Percentiles rank a stretch among this genome's conserved stretches.
Evolutionary conservation across 2,888 invertebrate genomes (phyloP).

Genomic region (Orthosia incerta): DNA sequence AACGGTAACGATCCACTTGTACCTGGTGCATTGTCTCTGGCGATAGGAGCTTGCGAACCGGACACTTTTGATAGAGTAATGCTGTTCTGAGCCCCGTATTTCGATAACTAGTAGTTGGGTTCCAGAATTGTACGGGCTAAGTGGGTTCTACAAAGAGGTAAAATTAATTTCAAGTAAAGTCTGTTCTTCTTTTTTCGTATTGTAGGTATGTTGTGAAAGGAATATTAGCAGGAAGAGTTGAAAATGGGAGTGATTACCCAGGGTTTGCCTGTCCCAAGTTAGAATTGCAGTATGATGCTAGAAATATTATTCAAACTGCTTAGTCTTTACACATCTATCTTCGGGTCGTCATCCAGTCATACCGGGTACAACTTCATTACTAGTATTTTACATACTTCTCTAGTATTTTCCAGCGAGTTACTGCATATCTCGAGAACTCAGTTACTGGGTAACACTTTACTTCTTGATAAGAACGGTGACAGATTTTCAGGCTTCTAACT

Average conservation of each 20-base stretch:
- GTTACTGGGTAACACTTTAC: too few relatives aligned
- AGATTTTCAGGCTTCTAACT: too few relatives aligned
- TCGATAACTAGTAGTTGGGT: not conserved
- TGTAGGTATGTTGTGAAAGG: not conserved
- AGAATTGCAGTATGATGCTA: not conserved
- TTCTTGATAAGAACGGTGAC: too few relatives aligned
- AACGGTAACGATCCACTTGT: slow-evolving; percentile 86
- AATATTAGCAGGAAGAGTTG: not conserved
- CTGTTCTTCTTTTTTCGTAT: not conserved
- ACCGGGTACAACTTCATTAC: not conserved
- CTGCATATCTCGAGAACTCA: too few relatives aligned
- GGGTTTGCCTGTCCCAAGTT: not conserved
- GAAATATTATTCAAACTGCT: too few relatives aligned
- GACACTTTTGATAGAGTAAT: not conserved
- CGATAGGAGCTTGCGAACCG: slow-evolving; percentile 65
- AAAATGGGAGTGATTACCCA: not conserved
- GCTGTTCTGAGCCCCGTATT: not conserved
- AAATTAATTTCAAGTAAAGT: not conserved
- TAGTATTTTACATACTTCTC: too few relatives aligned
- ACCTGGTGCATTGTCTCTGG: slow-evolving; percentile 79
- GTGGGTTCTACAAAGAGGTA: not conserved
- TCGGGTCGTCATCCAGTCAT: not conserved
- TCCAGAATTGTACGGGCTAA: not conserved
- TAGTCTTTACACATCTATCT: too few relatives aligned
- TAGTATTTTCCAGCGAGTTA: too few relatives aligned